Evolutionary conservation across 2,888 invertebrate genomes (phyloP), one percentile per base, ranked within the genome.

Genomic region (Polydesmus complanatus): DNA sequence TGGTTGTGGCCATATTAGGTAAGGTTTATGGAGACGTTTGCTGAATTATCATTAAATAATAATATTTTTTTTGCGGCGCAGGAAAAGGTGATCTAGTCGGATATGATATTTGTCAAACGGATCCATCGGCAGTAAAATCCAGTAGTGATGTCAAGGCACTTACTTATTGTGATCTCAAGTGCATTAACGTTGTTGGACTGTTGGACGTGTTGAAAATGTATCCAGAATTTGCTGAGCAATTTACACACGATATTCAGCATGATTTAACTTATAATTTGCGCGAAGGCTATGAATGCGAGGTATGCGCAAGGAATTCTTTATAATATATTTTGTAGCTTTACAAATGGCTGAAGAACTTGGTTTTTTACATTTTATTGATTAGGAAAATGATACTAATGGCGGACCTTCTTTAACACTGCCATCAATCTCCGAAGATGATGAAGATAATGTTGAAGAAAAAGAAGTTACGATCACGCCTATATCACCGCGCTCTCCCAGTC

Each of bases 1-100:
- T 94, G 91, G 95, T 95, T 58, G 94, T 95, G 22, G 95, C 95
- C 62, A 95, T 96, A 69, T 79, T 95, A 67, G 95, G 95, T 94
- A 77, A 81, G 82, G 75, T 57, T 27, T 47, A 62, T 49, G 51
- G 3, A 5, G 3, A 47, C 47, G 14, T 8, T 56, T 56, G 50
- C 22, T 27, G 48, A 18, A 22, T 2, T 59, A 56, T 56, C 1
- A 19, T 25, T 21, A 37, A 65, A 65, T 37, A 3, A 27, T 37
- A 50, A 26, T 25, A 26, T 58, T 19, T 63, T 27, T 27, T 56
- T 37, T 62, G 23, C 60, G 18, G 70, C 72, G 54, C 72, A 94
- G 94, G 95, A 19, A 95, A 95, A 78, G 95, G 94, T 49, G 95
- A 95, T 77, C 78, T 95, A 67, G 92, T 95, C 58, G 95, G 95